Base-by-base conservation (phyloP, 2,113 vertebrate genomes). In the Numenius arquata region DNA sequence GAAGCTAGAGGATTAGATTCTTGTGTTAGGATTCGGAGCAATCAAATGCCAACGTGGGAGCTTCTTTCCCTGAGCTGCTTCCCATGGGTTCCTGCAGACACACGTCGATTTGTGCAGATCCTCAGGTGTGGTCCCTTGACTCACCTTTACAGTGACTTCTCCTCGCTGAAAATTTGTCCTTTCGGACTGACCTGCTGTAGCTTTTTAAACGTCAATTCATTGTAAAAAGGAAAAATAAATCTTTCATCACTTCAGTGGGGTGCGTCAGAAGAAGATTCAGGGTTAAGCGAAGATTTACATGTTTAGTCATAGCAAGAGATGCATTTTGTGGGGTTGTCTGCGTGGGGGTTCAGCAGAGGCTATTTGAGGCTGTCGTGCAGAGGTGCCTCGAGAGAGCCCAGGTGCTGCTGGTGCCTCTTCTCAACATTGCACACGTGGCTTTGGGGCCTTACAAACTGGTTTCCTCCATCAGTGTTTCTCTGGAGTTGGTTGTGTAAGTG, bases 341-440 rank as follows among this genome's bases (percentile, higher is more conserved):
- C 4, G 5, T 8, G 41, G 38, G n/a, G 22, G 9, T 83, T 65
- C 10, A 13, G 41, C 1, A 7, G 34, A 45, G 47, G 40, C 0
- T 1, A 16, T 65, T 45, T 12, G 67, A 59, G 52, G 52, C 19
- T 56, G 5, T 56, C 0, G 0, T 29, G 40, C 23, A 7, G 40
- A 27, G 67, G 5, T 53, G 43, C 50, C 22, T n/a, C 0, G 0
- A 34, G n/a, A 74, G 62, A 71, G 20, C 23, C 26, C 14, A 6
- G 27, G 8, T 34, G 43, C 26, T 53, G 19, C 63, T 56, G 58
- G 10, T 70, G 61, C 68, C 41, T 66, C 50, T 56, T 75, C 68
- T 68, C 65, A 8, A 5, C 0, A 0, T 47, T 26, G 14, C 8
- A 2, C 25, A 1, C 0, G 1, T 52, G 75, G 34, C 5, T 52